These are phyloP conservation scores for Nycticorax nycticorax DNA, from an alignment of 2,113 vertebrate species.

Conservation along the genomic window DNA sequence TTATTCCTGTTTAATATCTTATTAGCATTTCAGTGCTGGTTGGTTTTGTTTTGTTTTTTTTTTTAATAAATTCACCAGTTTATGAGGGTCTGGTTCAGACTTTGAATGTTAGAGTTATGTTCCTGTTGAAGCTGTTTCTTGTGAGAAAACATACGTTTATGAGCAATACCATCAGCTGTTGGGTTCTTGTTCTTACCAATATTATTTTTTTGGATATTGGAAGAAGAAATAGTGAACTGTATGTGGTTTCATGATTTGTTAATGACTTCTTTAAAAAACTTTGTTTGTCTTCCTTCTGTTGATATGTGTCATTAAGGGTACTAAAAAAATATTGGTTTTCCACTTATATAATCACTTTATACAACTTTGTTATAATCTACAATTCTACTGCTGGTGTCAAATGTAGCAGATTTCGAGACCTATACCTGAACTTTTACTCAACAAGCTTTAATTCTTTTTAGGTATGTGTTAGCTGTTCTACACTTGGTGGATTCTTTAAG, in stretches of 20 bases:
- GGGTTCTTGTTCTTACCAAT: not conserved
- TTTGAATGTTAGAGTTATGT: not conserved
- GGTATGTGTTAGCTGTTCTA: not conserved
- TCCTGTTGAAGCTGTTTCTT: not conserved
- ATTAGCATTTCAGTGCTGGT: not conserved
- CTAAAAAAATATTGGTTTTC: not conserved
- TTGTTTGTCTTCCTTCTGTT: not conserved
- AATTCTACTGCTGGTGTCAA: not conserved
- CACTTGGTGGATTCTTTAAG: not conserved
- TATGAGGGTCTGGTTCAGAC: not conserved
- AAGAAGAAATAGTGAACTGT: not conserved
- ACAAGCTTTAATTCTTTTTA: not conserved
- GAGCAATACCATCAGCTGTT: not conserved
- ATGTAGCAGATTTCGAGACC: not conserved
- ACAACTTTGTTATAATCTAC: not conserved
- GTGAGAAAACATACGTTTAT: not conserved
- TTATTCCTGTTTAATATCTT: not conserved
- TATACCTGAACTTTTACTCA: not conserved
- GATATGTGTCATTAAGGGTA: not conserved
- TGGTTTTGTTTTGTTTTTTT: no score
- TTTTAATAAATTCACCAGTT: not conserved
- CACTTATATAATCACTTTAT: not conserved
- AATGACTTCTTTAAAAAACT: not conserved
- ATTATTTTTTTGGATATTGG: not conserved
- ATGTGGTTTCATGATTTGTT: not conserved